phyloP scores from a whole-genome alignment of 2,113 vertebrate genomes.

The Rostratula benghalensis region DNA sequence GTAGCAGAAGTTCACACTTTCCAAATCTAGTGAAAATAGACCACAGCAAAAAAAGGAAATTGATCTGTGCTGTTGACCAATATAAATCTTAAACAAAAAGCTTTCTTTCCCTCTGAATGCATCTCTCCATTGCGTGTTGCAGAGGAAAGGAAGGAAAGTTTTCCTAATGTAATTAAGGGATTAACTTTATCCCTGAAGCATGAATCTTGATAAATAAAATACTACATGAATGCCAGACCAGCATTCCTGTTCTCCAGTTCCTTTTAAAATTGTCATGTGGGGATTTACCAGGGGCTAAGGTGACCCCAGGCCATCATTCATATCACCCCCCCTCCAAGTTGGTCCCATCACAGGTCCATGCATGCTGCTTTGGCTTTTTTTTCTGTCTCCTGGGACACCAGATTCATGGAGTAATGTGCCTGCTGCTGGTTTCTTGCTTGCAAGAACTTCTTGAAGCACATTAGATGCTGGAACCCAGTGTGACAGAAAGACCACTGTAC shows the following conservation, averaged over 20 bases:
- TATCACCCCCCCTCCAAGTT: rapidly evolving
- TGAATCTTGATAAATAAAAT: background rate
- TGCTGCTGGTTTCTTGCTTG: background rate
- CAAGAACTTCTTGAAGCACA: background rate
- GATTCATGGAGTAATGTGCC: background rate
- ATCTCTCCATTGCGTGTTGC: background rate
- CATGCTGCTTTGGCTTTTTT: background rate
- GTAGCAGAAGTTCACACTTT: background rate
- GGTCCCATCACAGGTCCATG: background rate
- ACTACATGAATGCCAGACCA: background rate
- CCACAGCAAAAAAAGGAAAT: background rate
- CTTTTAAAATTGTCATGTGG: background rate
- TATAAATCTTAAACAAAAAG: background rate
- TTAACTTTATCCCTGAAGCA: background rate
- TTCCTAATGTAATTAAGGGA: background rate
- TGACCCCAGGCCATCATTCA: background rate
- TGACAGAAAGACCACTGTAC: background rate
- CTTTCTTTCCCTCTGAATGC: background rate
- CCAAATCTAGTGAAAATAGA: background rate
- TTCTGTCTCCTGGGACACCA: rapidly evolving
- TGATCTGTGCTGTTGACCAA: background rate
- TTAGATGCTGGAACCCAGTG: background rate
- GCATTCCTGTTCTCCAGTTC: background rate
- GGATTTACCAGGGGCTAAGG: background rate
- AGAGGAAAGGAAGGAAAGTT: background rate